Percentiles rank a stretch among this genome's conserved stretches.
Evolutionary conservation across 2,113 vertebrate species (phyloP).

Genomic region (Nipponia nippon): DNA sequence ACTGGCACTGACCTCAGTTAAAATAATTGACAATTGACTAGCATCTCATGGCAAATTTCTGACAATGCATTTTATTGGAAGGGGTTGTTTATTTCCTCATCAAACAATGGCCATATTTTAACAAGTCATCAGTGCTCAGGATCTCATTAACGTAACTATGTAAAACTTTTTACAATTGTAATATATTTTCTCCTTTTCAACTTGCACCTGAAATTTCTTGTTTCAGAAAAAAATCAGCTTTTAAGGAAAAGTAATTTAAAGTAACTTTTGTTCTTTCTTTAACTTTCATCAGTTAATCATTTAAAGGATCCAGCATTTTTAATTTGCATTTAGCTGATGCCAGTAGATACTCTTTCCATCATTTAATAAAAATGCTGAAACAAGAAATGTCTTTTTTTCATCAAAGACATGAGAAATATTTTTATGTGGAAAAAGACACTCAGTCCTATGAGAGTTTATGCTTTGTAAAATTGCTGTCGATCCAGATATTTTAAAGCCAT

Average conservation of each 20-base stretch:
- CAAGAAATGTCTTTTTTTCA: conserved; percentile 74
- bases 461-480: conserved; percentile 88
- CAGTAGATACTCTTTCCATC: conserved; percentile 40
- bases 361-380: conserved; percentile 64
- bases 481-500: conserved; percentile 88
- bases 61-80: conserved; percentile 34
- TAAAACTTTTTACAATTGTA: conserved; percentile 78
- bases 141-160: conserved; percentile 55
- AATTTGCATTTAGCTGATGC: conserved; percentile 39
- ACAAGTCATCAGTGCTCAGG: conserved; percentile 71
- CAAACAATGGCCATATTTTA: conserved; percentile 61
- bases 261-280: conserved; percentile 26
- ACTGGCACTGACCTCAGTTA: conserved; percentile 66
- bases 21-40: conserved; percentile 35
- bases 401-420: conserved; percentile 69
- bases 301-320: conserved; percentile 71
- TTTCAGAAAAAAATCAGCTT: conserved; percentile 81
- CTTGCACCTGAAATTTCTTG: conserved; percentile 80
- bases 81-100: conserved; percentile 46
- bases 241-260: conserved; percentile 72
- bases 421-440: conserved; percentile 71
- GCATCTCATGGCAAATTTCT: conserved; percentile 35
- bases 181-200: conserved; percentile 79
- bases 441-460: conserved; percentile 80
- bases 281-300: conserved; percentile 24